Percentiles rank a stretch among this genome's conserved stretches.
These are phyloP conservation scores for Globodera ellingtonae DNA, from an alignment of 1,140 invertebrate genomes.

Conservation along the genomic window DNA sequence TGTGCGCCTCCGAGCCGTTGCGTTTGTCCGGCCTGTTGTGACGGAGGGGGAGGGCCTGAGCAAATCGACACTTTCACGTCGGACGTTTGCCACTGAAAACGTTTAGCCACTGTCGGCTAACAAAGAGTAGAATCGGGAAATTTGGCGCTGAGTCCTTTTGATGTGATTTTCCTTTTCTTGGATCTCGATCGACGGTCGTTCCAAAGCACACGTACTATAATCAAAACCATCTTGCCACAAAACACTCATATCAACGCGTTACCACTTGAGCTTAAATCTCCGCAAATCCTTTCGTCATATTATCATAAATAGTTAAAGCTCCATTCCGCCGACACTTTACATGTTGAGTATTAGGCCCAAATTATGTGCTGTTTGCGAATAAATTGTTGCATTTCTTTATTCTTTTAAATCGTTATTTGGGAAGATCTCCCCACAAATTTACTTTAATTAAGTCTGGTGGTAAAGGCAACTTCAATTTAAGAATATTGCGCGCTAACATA, in stretches of 20 bases:
- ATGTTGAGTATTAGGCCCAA: not conserved
- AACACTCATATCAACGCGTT: not conserved
- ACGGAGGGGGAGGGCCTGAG: slow-evolving; percentile 28
- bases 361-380: not conserved
- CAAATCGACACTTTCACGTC: slow-evolving; percentile 50
- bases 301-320: not conserved
- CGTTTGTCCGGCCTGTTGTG: slow-evolving; percentile 15
- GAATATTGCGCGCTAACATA: no score
- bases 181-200: no score
- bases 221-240: not conserved
- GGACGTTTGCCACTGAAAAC: slow-evolving; percentile 56
- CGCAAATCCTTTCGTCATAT: not conserved
- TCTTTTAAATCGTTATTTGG: not conserved
- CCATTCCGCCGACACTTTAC: not conserved
- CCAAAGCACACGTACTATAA: not conserved
- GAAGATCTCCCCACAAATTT: no score
- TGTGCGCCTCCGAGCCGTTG: slow-evolving; percentile 31
- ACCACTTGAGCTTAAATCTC: not conserved
- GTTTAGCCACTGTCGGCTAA: not conserved
- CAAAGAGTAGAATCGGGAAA: not conserved
- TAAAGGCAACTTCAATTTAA: no score
- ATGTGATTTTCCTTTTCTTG: no score
- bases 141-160: not conserved
- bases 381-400: not conserved
- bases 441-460: no score